These are phyloP conservation scores for Ormyrus labotus DNA, from an alignment of 2,888 invertebrate species.

Conservation along the genomic window DNA sequence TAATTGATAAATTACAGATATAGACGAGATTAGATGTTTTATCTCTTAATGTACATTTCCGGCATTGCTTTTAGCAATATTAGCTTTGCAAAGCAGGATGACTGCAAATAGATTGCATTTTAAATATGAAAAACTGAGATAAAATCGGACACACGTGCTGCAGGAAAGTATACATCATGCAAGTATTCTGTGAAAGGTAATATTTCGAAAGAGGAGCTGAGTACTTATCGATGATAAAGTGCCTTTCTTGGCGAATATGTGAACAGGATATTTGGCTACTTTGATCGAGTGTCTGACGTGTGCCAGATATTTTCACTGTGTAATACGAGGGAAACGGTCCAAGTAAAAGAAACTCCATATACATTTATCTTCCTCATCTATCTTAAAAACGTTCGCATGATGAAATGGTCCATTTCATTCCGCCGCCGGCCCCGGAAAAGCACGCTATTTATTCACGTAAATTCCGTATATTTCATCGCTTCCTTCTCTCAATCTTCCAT, in stretches of 20 bases:
- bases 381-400: conserved; percentile 24
- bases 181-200: conserved; percentile 24
- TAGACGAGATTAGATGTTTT: no score
- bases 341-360: conserved; percentile 26
- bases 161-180: conserved; percentile 1
- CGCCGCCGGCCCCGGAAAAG: neutral
- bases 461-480: neutral
- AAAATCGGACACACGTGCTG: neutral
- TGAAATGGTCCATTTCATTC: conserved; percentile 42
- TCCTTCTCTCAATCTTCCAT: neutral
- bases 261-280: conserved; percentile 43
- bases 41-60: no score
- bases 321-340: conserved; percentile 28
- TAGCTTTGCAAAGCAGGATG: no score
- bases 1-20: no score
- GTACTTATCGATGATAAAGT: conserved; percentile 46
- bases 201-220: conserved; percentile 21
- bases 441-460: neutral
- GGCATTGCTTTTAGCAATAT: no score
- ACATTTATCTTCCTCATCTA: conserved; percentile 27
- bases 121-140: no score
- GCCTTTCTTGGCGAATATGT: conserved; percentile 10
- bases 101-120: no score
- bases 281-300: conserved; percentile 48
- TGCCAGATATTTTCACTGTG: conserved; percentile 45